Evolutionary conservation across 2,113 vertebrate species (phyloP).

Genomic region (Pao palembangensis): DNA sequence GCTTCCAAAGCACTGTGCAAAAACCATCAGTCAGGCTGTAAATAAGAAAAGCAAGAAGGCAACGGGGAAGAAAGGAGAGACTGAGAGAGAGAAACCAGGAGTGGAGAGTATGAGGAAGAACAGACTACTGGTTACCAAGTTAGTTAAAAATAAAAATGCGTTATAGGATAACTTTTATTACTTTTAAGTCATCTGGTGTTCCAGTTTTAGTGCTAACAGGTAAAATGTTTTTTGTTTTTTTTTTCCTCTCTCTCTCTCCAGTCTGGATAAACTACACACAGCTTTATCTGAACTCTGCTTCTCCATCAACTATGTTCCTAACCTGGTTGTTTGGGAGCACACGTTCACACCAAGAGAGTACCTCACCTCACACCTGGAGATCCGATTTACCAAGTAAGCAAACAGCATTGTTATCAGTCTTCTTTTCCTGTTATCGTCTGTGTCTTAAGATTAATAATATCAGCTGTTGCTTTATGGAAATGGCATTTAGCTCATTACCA

Average conservation of each 20-base stretch:
- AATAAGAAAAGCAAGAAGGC: constrained; percentile 98
- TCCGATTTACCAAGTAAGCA: constrained; percentile 97
- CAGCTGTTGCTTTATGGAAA: too few relatives aligned
- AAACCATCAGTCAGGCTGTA: constrained; percentile 99
- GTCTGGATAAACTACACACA: constrained; percentile 98
- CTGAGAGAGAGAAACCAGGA: constrained; percentile 95
- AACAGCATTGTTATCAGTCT: not conserved
- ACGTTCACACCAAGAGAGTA: constrained; percentile 98
- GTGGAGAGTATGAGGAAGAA: constrained; percentile 99
- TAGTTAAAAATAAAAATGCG: constrained; percentile 48
- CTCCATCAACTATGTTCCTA: constrained; percentile 98
- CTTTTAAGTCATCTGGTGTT: not conserved
- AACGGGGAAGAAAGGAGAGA: constrained; percentile 97
- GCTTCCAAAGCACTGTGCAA: constrained; percentile 98
- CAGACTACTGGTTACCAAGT: constrained; percentile 98
- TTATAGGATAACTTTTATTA: not conserved
- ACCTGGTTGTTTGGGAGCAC: constrained; percentile 98
- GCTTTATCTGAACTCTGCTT: constrained; percentile 98
- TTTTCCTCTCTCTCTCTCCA: constrained; percentile 45
- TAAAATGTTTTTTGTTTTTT: not conserved
- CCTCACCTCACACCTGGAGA: constrained; percentile 98
- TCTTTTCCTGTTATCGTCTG: not conserved
- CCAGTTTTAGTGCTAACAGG: too few relatives aligned
- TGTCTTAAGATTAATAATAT: too few relatives aligned
- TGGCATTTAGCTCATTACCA: not conserved